Evolutionary conservation across 2,797 vertebrate species (phyloP).

Genomic region (Cuculus canorus): DNA sequence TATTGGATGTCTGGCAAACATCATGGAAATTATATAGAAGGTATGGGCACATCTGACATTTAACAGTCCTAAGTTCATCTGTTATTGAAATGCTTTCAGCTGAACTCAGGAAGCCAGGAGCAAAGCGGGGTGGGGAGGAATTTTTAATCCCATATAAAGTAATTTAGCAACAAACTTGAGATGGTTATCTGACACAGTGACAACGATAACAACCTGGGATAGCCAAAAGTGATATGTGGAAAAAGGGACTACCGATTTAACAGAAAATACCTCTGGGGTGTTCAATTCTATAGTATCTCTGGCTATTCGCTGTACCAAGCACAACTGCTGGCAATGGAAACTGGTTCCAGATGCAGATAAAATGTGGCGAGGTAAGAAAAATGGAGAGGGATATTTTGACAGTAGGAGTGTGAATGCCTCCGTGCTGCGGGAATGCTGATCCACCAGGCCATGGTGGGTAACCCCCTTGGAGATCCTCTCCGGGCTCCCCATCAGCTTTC

Average conservation of each 20-base stretch:
- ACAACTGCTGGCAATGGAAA: neutral
- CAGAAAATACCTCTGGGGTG: neutral
- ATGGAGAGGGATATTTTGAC: neutral
- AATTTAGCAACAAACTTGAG: neutral
- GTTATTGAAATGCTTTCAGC: neutral
- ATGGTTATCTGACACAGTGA: neutral
- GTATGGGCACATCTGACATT: neutral
- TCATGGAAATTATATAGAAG: neutral
- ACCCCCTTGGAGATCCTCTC: neutral
- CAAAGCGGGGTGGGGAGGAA: neutral
- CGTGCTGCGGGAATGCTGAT: neutral
- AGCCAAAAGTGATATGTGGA: neutral
- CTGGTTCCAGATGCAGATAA: neutral
- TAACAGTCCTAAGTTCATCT: neutral
- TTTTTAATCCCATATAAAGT: neutral
- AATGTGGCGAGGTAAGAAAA: neutral
- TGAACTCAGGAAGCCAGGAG: neutral
- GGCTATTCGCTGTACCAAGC: neutral
- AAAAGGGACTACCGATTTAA: neutral
- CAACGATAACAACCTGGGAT: neutral
- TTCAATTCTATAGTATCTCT: neutral
- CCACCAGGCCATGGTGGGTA: accelerated
- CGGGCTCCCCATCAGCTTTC: neutral
- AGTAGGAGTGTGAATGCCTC: neutral
- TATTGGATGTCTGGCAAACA: neutral